Evolutionary conservation across 2,888 invertebrate species (phyloP).

Genomic region (Adelognathus sp.): DNA sequence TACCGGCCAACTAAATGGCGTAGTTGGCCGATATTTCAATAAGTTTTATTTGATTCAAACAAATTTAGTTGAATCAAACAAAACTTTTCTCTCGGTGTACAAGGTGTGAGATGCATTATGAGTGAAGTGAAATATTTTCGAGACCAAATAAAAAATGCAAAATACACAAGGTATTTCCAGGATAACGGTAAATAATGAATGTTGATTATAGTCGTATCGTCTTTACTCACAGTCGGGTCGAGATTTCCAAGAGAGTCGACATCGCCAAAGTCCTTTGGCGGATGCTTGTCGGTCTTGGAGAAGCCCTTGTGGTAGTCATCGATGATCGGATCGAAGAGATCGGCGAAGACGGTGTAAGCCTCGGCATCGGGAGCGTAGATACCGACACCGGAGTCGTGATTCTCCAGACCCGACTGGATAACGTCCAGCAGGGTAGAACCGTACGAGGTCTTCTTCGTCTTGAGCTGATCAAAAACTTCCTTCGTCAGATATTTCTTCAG

Average conservation of each 20-base stretch:
- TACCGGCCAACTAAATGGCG: no score
- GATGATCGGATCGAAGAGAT: constrained; percentile 98
- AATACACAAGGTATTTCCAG: no score
- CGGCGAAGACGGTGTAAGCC: constrained; percentile 94
- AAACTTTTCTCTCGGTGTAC: no score
- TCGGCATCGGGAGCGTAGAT: constrained; percentile 99
- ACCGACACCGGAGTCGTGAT: constrained; percentile 97
- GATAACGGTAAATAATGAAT: no score
- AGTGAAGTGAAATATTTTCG: no score
- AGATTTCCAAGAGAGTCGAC: constrained; percentile 94
- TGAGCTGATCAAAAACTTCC: constrained; percentile 94
- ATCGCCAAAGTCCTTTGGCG: constrained; percentile 96
- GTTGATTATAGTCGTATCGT: no score
- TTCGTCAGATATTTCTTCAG: constrained; percentile 97
- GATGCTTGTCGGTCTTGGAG: constrained; percentile 97
- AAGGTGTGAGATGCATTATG: no score
- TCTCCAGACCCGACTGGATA: constrained; percentile 97
- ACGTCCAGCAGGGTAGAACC: constrained; percentile 96
- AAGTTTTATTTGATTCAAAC: no score
- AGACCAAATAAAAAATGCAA: no score
- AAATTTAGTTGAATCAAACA: no score
- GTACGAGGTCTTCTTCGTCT: constrained; percentile 96
- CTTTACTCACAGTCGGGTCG: constrained; percentile 87
- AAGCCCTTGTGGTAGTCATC: constrained; percentile 98
- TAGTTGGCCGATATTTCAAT: no score